Conservation (phyloP, 2,888 invertebrate genomes). For the Merodon equestris region DNA sequence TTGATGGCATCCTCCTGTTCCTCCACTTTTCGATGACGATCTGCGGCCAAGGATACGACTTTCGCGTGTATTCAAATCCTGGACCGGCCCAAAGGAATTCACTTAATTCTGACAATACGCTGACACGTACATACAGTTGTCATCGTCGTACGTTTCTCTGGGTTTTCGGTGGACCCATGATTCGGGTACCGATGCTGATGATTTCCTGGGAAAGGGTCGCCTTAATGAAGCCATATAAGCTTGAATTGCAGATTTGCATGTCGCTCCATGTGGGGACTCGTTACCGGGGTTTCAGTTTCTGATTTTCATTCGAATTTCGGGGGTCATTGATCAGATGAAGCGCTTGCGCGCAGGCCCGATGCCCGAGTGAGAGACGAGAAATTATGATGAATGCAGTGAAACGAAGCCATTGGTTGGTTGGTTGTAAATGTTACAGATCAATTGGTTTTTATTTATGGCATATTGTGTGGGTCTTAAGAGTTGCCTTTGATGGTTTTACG, state of each 20-base stretch:
- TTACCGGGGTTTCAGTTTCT: not conserved
- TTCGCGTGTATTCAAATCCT: constrained; percentile 43
- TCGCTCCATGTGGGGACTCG: constrained; percentile 26
- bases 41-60: constrained; percentile 12
- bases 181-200: constrained; percentile 11
- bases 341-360: not conserved
- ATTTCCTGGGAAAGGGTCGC: constrained; percentile 59
- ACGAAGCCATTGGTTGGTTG: too few species aligned
- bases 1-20: constrained; percentile 51
- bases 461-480: too few species aligned
- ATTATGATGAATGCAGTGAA: constrained; percentile 2
- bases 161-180: constrained; percentile 5
- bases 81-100: constrained; percentile 29
- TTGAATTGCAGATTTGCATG: constrained; percentile 54
- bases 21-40: not conserved
- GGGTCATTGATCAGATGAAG: constrained; percentile 43
- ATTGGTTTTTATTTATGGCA: too few species aligned
- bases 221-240: constrained; percentile 64
- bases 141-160: constrained; percentile 12
- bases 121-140: constrained; percentile 51
- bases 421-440: too few species aligned
- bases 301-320: not conserved
- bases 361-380: not conserved
- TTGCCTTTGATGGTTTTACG: too few species aligned
- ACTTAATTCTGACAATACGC: constrained; percentile 63